These are phyloP conservation scores for Prosopocoilus inquinatus DNA, from an alignment of 2,888 invertebrate species.

Conservation along the genomic window DNA sequence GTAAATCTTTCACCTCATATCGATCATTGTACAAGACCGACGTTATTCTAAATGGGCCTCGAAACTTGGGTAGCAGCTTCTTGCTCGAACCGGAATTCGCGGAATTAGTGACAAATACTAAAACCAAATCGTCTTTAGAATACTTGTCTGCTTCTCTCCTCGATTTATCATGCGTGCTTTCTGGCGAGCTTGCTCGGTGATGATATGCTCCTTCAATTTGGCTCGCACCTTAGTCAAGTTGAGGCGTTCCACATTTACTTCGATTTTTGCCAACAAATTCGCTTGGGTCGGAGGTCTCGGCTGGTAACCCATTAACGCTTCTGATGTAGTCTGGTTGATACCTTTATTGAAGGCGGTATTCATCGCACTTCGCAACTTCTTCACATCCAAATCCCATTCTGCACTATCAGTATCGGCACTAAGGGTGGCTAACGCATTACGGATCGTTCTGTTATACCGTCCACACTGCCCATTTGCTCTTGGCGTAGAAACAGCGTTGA, in stretches of 20 bases:
- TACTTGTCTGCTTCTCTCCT: no score
- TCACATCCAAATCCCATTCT: slow-evolving; percentile 31
- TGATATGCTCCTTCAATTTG: no score
- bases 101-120: no score
- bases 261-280: slow-evolving; percentile 2
- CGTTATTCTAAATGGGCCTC: no score
- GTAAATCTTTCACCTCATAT: neutral
- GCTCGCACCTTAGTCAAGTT: no score
- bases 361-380: slow-evolving; percentile 28
- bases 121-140: no score
- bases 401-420: slow-evolving; percentile 19
- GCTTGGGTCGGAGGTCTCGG: slow-evolving; percentile 17
- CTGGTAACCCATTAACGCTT: slow-evolving; percentile 26
- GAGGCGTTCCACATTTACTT: no score
- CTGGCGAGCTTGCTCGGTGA: no score
- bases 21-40: neutral
- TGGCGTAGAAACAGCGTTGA: slow-evolving; percentile 26
- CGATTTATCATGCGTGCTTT: no score
- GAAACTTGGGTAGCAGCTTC: no score
- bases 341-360: slow-evolving; percentile 27
- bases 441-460: slow-evolving; percentile 24
- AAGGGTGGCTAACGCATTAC: slow-evolving; percentile 23
- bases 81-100: no score
- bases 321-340: slow-evolving; percentile 22
- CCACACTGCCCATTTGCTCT: slow-evolving; percentile 36